phyloP scores from a whole-genome alignment of 1,140 invertebrate genomes.

The Drosophila funebris region DNA sequence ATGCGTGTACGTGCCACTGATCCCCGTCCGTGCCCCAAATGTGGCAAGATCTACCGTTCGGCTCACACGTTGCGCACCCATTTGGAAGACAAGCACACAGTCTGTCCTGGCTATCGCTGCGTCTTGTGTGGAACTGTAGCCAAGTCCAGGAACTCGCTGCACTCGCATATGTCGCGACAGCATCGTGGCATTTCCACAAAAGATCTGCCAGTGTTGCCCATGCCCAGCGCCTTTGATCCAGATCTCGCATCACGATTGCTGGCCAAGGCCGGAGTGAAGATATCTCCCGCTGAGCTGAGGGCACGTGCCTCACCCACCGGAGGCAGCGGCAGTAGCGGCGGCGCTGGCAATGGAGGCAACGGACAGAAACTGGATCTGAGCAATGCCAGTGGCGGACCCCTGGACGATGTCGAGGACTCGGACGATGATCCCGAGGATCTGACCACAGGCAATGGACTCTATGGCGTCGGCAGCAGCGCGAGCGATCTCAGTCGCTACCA shows the following conservation, averaged over 20 bases:
- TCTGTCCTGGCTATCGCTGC: constrained; percentile 95
- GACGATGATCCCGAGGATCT: constrained; percentile 91
- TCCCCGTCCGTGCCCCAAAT: constrained; percentile 95
- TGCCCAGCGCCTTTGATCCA: constrained; percentile 95
- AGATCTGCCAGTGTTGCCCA: constrained; percentile 94
- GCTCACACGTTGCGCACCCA: constrained; percentile 95
- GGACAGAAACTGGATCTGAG: constrained; percentile 90
- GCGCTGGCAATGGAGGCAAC: constrained; percentile 86
- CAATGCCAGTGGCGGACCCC: constrained; percentile 58
- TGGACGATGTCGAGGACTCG: constrained; percentile 85
- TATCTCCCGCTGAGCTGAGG: constrained; percentile 91
- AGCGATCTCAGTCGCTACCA: constrained; percentile 76
- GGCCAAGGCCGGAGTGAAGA: constrained; percentile 94
- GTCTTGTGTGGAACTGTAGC: constrained; percentile 96
- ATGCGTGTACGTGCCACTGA: constrained; percentile 95
- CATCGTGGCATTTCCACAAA: constrained; percentile 96
- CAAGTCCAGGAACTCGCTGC: constrained; percentile 94
- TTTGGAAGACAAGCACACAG: constrained; percentile 95
- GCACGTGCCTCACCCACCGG: constrained; percentile 91
- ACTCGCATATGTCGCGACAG: constrained; percentile 96
- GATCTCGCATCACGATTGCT: constrained; percentile 92
- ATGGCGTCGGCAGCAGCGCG: constrained; percentile 56
- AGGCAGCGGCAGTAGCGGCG: constrained; percentile 89
- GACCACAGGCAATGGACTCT: constrained; percentile 85
- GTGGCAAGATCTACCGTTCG: constrained; percentile 95